These are phyloP conservation scores for Carassius carassius DNA, from an alignment of 2,113 vertebrate species.

Conservation along the genomic window DNA sequence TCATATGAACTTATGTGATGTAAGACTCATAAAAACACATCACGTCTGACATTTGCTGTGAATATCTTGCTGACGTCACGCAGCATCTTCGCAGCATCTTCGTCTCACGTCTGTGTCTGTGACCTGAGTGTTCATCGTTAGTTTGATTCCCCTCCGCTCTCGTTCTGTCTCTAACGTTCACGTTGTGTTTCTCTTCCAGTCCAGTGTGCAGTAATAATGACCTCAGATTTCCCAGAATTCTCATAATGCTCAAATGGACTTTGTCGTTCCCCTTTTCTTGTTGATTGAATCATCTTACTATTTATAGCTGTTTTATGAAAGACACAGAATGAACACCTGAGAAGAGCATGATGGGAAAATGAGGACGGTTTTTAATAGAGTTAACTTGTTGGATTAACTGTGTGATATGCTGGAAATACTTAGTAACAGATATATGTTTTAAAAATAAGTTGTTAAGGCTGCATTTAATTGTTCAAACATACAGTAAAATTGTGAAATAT, in stretches of 20 bases:
- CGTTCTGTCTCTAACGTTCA: constrained; percentile 52
- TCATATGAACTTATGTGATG: background rate
- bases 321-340: background rate
- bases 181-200: constrained; percentile 51
- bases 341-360: background rate
- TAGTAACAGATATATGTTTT: background rate
- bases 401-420: background rate
- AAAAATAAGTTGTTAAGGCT: background rate
- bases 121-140: constrained; percentile 53
- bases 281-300: constrained; percentile 16
- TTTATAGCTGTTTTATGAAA: constrained; percentile 18
- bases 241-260: constrained; percentile 10
- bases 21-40: background rate
- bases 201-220: constrained; percentile 57
- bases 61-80: constrained; percentile 11
- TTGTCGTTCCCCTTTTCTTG: background rate
- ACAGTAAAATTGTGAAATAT: background rate
- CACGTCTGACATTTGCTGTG: background rate
- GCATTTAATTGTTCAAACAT: background rate
- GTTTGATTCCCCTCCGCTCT: constrained; percentile 45
- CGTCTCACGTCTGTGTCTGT: constrained; percentile 11
- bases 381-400: background rate
- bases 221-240: constrained; percentile 40
- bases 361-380: too few relatives aligned
- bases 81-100: background rate